These are phyloP conservation scores for Actinernus sp. DNA, from an alignment of 92 coral and sea anemone species.

Conservation along the genomic window DNA sequence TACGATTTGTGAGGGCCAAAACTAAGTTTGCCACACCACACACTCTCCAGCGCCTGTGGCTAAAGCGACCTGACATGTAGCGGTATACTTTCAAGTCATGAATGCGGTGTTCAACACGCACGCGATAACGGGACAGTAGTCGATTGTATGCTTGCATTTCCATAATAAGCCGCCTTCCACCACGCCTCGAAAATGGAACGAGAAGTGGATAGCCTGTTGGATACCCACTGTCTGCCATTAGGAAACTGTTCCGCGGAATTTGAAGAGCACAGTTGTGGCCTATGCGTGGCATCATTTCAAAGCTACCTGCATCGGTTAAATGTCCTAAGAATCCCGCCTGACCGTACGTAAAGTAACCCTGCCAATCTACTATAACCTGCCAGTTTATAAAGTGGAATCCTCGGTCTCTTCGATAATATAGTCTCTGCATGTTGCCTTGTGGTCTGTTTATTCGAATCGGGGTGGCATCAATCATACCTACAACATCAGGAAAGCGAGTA, in stretches of 20 bases:
- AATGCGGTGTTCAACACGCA: conserved; percentile 28
- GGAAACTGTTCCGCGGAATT: conserved; percentile 5
- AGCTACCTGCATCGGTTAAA: conserved; percentile 26
- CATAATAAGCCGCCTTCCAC: conserved; percentile 15
- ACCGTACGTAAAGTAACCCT: conserved; percentile 29
- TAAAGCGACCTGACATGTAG: conserved; percentile 22
- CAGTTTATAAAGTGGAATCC: conserved; percentile 39
- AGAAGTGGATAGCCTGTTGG: conserved; percentile 16
- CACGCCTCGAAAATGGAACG: conserved; percentile 29
- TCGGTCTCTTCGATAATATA: conserved; percentile 40
- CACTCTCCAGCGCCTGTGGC: conserved; percentile 46
- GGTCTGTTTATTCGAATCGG: conserved; percentile 36
- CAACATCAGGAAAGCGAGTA: conserved; percentile 30
- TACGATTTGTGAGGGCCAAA: conserved; percentile 9
- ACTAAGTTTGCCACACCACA: conserved; percentile 35
- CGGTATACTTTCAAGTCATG: conserved; percentile 25
- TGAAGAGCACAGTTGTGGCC: conserved; percentile 10
- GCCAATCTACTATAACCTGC: conserved; percentile 28
- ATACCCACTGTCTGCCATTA: conserved; percentile 44
- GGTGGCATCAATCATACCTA: conserved; percentile 38
- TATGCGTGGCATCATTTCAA: conserved; percentile 8
- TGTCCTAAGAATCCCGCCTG: conserved; percentile 38
- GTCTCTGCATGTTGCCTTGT: conserved; percentile 15
- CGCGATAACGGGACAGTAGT: conserved; percentile 11
- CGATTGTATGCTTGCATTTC: conserved; percentile 21